These are phyloP conservation scores for Arenaria interpres DNA, from an alignment of 2,113 vertebrate genomes.

Conservation along the genomic window DNA sequence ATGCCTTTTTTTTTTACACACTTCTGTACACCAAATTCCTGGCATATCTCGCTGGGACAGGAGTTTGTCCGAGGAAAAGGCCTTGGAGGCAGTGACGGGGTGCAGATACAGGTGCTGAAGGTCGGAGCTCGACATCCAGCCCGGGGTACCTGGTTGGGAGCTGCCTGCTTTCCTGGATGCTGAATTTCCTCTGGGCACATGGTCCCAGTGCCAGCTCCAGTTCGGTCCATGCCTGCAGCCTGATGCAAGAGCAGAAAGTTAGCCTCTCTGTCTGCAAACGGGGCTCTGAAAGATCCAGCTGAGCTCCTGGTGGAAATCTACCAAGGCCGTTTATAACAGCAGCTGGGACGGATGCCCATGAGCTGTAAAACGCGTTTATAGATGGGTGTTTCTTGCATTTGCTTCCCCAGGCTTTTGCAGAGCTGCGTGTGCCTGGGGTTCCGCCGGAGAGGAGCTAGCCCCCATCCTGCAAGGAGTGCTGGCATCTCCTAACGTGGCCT, in stretches of 20 bases:
- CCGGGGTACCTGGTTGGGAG: neutral
- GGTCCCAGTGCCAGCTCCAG: neutral
- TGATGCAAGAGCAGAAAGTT: fast-evolving
- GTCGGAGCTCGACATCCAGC: fast-evolving
- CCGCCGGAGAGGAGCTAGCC: fast-evolving
- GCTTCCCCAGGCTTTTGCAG: neutral
- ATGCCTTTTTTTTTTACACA: neutral
- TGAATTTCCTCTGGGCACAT: fast-evolving
- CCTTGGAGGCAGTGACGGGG: neutral
- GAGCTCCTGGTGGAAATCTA: neutral
- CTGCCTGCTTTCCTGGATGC: neutral
- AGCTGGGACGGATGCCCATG: fast-evolving
- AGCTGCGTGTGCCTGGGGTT: too few species aligned
- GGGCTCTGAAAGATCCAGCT: neutral
- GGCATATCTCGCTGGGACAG: neutral
- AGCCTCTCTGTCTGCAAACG: neutral
- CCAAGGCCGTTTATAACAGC: fast-evolving
- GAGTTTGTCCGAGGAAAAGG: neutral
- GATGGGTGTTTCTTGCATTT: neutral
- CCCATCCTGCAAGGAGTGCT: fast-evolving
- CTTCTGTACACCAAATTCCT: neutral
- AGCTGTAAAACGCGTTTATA: fast-evolving
- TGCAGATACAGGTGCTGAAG: neutral
- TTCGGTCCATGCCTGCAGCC: fast-evolving
- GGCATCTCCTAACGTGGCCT: neutral